These are phyloP conservation scores for Zeus faber DNA, from an alignment of 2,113 vertebrate genomes.

Conservation along the genomic window DNA sequence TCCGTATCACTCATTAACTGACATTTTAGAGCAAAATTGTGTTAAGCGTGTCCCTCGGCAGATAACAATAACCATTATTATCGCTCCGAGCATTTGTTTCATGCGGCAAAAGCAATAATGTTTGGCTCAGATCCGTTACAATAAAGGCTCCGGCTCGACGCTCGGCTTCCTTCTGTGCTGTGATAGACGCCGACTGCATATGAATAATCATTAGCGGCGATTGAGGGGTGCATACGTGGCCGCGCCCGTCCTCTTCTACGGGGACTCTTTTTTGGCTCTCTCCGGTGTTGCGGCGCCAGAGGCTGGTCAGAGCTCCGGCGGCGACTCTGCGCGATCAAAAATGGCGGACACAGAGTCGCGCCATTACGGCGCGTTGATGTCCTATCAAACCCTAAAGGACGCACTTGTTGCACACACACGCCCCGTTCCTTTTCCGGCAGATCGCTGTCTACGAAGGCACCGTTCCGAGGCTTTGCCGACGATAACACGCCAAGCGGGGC, in stretches of 20 bases:
- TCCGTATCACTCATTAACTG: slow-evolving; percentile 64
- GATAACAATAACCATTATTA: slow-evolving; percentile 73
- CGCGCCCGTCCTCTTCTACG: slow-evolving; percentile 48
- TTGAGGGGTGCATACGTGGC: slow-evolving; percentile 64
- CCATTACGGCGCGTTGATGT: slow-evolving; percentile 61
- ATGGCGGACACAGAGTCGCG: slow-evolving; percentile 55
- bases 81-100: slow-evolving; percentile 68
- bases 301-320: slow-evolving; percentile 65
- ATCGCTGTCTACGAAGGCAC: no score
- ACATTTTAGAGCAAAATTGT: slow-evolving; percentile 64
- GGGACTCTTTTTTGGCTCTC: slow-evolving; percentile 50
- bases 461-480: no score
- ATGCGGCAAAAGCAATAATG: slow-evolving; percentile 67
- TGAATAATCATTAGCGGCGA: slow-evolving; percentile 66
- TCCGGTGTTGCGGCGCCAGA: slow-evolving; percentile 46
- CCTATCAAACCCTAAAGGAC: slow-evolving; percentile 52
- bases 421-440: no score
- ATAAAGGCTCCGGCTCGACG: slow-evolving; percentile 61
- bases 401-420: neutral
- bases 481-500: no score
- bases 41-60: slow-evolving; percentile 61
- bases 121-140: slow-evolving; percentile 64
- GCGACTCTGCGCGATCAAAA: slow-evolving; percentile 69
- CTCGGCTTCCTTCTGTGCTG: slow-evolving; percentile 45
- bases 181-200: slow-evolving; percentile 59